phyloP scores from a whole-genome alignment of 2,113 vertebrate genomes.

The Alligator sinensis region DNA sequence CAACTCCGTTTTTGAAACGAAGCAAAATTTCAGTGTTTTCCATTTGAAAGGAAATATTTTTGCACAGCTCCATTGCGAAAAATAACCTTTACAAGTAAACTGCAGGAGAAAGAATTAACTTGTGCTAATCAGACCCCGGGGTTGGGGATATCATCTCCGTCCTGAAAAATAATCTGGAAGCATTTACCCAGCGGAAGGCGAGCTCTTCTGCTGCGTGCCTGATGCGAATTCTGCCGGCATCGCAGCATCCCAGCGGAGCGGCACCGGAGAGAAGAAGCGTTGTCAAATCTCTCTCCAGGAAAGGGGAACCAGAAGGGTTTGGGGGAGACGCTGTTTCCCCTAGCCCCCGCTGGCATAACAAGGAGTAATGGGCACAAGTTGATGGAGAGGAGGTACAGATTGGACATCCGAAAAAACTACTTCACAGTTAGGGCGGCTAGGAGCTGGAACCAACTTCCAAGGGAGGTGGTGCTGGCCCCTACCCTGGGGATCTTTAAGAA shows the following conservation, averaged over 20 bases:
- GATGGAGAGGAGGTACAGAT: too few relatives aligned
- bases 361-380: too few relatives aligned
- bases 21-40: background rate
- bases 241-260: background rate
- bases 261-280: background rate
- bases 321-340: too few relatives aligned
- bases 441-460: too few relatives aligned
- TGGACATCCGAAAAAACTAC: too few relatives aligned
- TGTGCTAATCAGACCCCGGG: background rate
- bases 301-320: too few relatives aligned
- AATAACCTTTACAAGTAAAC: background rate
- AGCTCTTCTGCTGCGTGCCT: background rate
- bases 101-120: background rate
- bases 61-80: background rate
- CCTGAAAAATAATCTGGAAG: background rate
- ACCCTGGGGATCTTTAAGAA: too few relatives aligned
- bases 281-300: background rate
- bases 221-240: background rate
- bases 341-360: too few relatives aligned
- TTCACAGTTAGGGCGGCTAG: too few relatives aligned
- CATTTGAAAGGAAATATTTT: background rate
- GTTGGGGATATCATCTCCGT: background rate
- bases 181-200: background rate
- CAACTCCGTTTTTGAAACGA: background rate
- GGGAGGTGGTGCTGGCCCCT: too few relatives aligned